Conservation (phyloP, 2,113 vertebrate genomes). For the Brachyhypopomus gauderio region DNA sequence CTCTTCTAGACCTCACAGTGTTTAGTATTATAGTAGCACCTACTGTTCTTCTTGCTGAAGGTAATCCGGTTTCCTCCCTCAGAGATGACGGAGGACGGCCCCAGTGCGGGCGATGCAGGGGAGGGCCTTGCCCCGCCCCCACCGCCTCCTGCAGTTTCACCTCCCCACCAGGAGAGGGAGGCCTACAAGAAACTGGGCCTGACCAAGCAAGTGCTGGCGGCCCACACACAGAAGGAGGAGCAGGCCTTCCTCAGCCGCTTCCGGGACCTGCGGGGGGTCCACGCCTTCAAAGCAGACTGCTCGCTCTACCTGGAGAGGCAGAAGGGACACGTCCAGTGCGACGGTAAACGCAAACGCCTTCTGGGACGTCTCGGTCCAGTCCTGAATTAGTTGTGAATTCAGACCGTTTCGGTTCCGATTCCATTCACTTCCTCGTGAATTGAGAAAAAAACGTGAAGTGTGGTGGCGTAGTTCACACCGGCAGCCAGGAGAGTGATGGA, state of each 20-base stretch:
- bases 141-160: conserved; percentile 57
- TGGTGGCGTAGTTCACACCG: neutral
- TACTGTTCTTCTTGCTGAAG: neutral
- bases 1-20: too few species aligned
- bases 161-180: conserved; percentile 80
- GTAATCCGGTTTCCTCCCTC: conserved; percentile 45
- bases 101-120: conserved; percentile 69
- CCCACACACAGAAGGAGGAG: conserved; percentile 93
- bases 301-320: conserved; percentile 79
- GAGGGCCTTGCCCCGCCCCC: conserved; percentile 66
- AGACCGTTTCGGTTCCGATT: neutral
- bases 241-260: conserved; percentile 87
- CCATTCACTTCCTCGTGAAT: neutral
- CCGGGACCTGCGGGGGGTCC: conserved; percentile 76
- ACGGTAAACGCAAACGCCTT: conserved; percentile 59
- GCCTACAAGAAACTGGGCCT: conserved; percentile 85
- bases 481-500: conserved; percentile 2
- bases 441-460: conserved; percentile 8
- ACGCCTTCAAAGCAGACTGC: conserved; percentile 79
- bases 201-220: conserved; percentile 92
- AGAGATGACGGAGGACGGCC: conserved; percentile 86
- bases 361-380: neutral
- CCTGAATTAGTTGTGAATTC: neutral
- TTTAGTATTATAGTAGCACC: too few species aligned
- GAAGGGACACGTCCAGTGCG: conserved; percentile 64